Evolutionary conservation across 1,140 invertebrate species (phyloP), one percentile per base, ranked within the genome.

Genomic region (Drosophila burlai): DNA sequence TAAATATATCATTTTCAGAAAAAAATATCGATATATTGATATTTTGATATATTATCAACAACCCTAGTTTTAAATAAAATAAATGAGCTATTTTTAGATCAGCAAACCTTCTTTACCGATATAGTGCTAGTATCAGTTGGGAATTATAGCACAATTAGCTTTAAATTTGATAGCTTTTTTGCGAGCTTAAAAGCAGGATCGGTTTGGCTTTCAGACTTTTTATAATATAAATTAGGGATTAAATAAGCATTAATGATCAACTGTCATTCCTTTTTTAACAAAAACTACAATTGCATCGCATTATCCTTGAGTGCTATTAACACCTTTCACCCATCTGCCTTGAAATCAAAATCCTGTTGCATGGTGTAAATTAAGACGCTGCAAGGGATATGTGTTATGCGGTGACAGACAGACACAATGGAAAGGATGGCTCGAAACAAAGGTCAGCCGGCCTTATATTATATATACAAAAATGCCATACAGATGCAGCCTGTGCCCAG

Each of bases 341-440:
- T 7, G 1, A 26, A 40, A 6, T 38, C 21, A n/a, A 31, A n/a
- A 18, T 15, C 45, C 8, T 61, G 71, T 11, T 29, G 68, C 15
- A 6, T 24, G 59, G 69, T 73, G 69, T 73, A 73, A 73, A 73
- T 72, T 73, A 52, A 61, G 69, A 73, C 54, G 68, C 69, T 60
- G 71, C 40, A 52, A 74, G 71, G 71, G 55, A 74, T 73, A 73
- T 60, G 68, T 74, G 71, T 74, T 60, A 73, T 74, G 71, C 55
- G 68, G 68, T 74, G 71, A 74, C 71, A 74, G 71, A 73, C 71
- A 50, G 69, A 73, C 71, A 73, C 71, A 74, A 74, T 73, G 68
- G 75, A 78, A 78, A 77, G 75, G 75, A 78, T 78, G 36, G 58
- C 75, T 68, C 58, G 73, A 40, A 76, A 77, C 73, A 77, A 68